Evolutionary conservation across 2,113 vertebrate genomes (phyloP).

Genomic region (Vanacampus margaritifer): DNA sequence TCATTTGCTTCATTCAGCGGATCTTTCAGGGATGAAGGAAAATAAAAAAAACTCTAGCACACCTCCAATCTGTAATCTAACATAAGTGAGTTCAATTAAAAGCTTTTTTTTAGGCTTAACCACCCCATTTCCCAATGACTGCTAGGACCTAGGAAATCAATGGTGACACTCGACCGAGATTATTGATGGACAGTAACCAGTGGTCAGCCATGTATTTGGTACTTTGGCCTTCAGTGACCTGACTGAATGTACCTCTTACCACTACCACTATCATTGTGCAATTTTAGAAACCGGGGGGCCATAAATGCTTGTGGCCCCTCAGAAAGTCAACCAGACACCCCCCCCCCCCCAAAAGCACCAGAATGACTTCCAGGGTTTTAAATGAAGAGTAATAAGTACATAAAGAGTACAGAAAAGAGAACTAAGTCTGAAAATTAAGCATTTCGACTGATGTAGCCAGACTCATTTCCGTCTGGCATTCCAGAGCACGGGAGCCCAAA

Average conservation of each 20-base stretch:
- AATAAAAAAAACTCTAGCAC: neutral
- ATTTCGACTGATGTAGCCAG: too few relatives aligned
- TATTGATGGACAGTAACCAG: neutral
- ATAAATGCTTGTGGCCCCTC: too few relatives aligned
- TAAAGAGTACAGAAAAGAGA: too few relatives aligned
- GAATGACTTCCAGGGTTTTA: too few relatives aligned
- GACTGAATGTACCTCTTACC: neutral
- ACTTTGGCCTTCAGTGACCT: neutral
- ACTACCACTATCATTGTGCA: neutral
- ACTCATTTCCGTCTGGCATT: too few relatives aligned
- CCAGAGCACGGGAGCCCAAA: too few relatives aligned
- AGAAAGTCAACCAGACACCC: too few relatives aligned
- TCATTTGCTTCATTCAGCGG: neutral
- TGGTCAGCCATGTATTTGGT: neutral
- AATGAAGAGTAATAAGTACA: too few relatives aligned
- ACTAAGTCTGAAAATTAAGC: too few relatives aligned
- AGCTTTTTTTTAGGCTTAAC: neutral
- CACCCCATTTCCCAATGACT: conserved; percentile 3
- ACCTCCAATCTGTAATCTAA: neutral
- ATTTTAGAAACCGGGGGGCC: neutral
- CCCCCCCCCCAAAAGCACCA: too few relatives aligned
- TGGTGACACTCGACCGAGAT: neutral
- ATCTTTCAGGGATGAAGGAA: neutral
- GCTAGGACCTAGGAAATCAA: neutral
- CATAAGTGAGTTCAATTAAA: conserved; percentile 6